Evolutionary conservation across 1,140 invertebrate genomes (phyloP), one percentile per base, ranked within the genome.

Genomic region (Plectrocnemia conspersa): DNA sequence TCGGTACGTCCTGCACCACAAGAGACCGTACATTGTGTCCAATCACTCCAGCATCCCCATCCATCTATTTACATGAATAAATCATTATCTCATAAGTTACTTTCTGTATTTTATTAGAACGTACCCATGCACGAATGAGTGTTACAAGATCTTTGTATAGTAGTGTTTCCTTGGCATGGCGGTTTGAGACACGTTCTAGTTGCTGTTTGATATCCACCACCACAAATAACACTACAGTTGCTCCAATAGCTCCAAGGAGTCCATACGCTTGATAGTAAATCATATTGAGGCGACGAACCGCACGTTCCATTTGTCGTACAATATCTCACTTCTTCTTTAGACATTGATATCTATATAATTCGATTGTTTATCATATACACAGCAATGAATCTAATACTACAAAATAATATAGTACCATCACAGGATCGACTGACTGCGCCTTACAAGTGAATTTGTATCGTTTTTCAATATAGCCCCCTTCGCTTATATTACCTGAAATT

Each of bases 11-110:
- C 88, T 13, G 79, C 71, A 1, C 85, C 87, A 64, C 90, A 93
- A 2, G 82, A 80, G 0, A 82, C 84, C 35, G 82, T 88, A 64
- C 91, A 94, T 2, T 81, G 78, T 6, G 86, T 85, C 90, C 91
- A 94, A 9, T 93, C 89, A 5, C 83, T 83, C 91, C 91, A 94
- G 60, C 87, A 89, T 9, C 86, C 82, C 84, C 88, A 91, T 62
- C 84, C 79, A 9, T 76, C 80, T 55, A 23, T n/a, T n/a, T n/a
- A n/a, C n/a, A n/a, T n/a, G n/a, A n/a, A n/a, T n/a, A n/a, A n/a
- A n/a, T n/a, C n/a, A n/a, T n/a, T n/a, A n/a, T n/a, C n/a, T n/a
- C n/a, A n/a, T n/a, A n/a, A n/a, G 7, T 49, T 9, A 16, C 21
- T 41, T 19, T 41, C 5, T 22, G 2, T 18, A 9, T n/a, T 19